Percentiles rank a stretch among this genome's conserved stretches.
Conservation (phyloP, 2,113 vertebrate species). For the Lycocorax pyrrhopterus region DNA sequence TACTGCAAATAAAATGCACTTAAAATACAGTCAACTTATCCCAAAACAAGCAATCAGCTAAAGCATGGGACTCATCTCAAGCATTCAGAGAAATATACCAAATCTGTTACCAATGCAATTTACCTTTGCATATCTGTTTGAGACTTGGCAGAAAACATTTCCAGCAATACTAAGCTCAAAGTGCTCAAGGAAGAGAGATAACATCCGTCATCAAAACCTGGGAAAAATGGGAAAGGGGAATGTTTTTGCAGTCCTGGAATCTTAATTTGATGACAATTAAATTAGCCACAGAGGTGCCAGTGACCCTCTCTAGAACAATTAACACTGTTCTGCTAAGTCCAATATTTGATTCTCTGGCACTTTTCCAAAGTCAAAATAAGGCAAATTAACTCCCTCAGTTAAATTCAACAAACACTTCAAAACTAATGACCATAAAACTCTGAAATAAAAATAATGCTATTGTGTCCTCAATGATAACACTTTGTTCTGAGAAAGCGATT, state of each 20-base stretch:
- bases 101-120: fast-evolving
- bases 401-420: not conserved
- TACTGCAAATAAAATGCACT: not conserved
- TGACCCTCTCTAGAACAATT: not conserved
- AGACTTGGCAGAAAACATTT: not conserved
- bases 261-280: not conserved
- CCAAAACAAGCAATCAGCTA: not conserved
- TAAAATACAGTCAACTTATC: not conserved
- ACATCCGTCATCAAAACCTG: not conserved
- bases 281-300: not conserved
- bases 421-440: not conserved
- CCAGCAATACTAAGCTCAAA: not conserved
- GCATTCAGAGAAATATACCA: not conserved
- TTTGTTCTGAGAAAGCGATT: not conserved
- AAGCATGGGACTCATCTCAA: not conserved
- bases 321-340: not conserved
- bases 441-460: not conserved
- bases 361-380: not conserved
- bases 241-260: not conserved
- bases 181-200: not conserved
- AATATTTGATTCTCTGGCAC: not conserved
- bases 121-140: not conserved
- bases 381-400: not conserved
- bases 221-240: not conserved
- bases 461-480: not conserved